Conservation (phyloP, 2,797 vertebrate genomes). For the Lagocephalus sceleratus region DNA sequence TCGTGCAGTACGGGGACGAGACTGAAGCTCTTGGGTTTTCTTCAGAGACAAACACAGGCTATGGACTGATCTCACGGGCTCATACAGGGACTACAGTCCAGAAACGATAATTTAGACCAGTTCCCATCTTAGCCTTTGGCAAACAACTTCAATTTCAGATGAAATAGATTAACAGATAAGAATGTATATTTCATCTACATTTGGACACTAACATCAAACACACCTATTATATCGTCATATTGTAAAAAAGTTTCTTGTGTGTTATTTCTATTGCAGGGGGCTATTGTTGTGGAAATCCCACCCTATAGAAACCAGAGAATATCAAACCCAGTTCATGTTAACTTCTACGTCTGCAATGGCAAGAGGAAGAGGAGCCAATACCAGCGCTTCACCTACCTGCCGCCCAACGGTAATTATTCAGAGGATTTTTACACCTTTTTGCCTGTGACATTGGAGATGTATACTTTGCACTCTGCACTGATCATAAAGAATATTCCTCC, state of each 20-base stretch:
- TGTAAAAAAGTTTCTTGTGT: not conserved
- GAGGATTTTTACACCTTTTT: constrained; percentile 8
- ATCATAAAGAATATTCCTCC: constrained; percentile 27
- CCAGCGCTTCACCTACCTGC: constrained; percentile 94
- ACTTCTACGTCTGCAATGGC: constrained; percentile 96
- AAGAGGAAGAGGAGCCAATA: constrained; percentile 97
- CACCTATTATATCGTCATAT: not conserved
- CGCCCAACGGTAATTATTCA: constrained; percentile 83
- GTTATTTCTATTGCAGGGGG: constrained; percentile 70
- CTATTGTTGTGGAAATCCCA: constrained; percentile 89
- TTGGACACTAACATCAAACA: constrained; percentile 8
- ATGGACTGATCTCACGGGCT: constrained; percentile 42
- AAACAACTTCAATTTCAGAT: constrained; percentile 35
- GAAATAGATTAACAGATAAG: constrained; percentile 43
- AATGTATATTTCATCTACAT: not conserved
- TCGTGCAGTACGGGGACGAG: constrained; percentile 23
- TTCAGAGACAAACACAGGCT: constrained; percentile 55
- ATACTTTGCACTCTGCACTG: constrained; percentile 13
- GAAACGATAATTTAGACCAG: constrained; percentile 48
- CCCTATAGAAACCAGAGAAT: constrained; percentile 94
- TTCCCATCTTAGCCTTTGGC: constrained; percentile 36
- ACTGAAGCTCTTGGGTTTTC: constrained; percentile 50
- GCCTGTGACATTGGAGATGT: constrained; percentile 10
- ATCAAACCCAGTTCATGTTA: constrained; percentile 88
- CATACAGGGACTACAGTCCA: constrained; percentile 40